Conservation (phyloP, 2,113 vertebrate species). For the Ammodytes dubius region DNA sequence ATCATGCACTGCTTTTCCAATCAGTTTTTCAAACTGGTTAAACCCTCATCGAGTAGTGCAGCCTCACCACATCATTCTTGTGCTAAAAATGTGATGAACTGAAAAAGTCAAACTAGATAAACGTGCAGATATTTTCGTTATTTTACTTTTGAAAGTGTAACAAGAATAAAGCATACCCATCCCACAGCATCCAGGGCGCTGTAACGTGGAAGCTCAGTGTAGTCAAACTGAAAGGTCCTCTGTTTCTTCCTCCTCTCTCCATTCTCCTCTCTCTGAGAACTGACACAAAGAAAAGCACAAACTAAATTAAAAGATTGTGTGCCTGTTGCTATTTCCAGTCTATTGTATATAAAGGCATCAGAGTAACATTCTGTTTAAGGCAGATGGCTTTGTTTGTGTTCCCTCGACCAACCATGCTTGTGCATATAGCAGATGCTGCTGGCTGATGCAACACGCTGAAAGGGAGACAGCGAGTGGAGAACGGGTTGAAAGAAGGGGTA, state of each 20-base stretch:
- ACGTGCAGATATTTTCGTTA: neutral
- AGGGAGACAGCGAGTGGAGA: slow-evolving; percentile 9
- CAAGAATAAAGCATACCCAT: slow-evolving; percentile 76
- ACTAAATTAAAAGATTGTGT: neutral
- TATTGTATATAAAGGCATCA: slow-evolving; percentile 1
- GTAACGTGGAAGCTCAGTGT: slow-evolving; percentile 77
- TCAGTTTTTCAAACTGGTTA: neutral
- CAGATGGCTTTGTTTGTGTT: slow-evolving; percentile 5
- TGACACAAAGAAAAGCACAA: slow-evolving; percentile 49
- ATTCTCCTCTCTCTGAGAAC: slow-evolving; percentile 78
- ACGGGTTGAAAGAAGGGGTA: slow-evolving; percentile 31
- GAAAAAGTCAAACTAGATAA: neutral
- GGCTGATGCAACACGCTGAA: slow-evolving; percentile 72
- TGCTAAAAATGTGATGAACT: neutral
- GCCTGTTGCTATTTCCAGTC: slow-evolving; percentile 5
- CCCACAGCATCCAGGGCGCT: slow-evolving; percentile 86
- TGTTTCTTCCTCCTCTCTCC: slow-evolving; percentile 72
- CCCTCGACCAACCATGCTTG: neutral
- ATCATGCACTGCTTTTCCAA: neutral
- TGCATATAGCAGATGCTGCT: slow-evolving; percentile 22
- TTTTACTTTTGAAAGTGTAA: neutral
- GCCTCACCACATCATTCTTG: neutral
- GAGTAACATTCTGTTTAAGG: neutral
- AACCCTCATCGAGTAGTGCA: neutral
- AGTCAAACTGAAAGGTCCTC: slow-evolving; percentile 77